These are phyloP conservation scores for Rhabdophis nuchalis DNA, from an alignment of 2,797 vertebrate species.

Conservation along the genomic window DNA sequence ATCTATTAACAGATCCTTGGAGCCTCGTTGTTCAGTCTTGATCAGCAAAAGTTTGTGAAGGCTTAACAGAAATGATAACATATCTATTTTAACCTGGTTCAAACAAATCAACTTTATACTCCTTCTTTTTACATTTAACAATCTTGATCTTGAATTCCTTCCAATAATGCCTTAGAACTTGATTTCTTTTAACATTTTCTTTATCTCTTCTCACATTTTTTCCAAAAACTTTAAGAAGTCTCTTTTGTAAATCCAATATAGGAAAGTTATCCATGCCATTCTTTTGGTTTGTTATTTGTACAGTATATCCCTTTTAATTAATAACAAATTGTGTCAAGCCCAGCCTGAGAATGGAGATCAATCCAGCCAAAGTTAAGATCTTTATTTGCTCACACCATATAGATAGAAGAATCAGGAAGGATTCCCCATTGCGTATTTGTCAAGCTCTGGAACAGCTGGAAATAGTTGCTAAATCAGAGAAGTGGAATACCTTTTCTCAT, in stretches of 20 bases:
- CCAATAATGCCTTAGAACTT: not conserved
- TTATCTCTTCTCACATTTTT: not conserved
- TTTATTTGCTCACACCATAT: not conserved
- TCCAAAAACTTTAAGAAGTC: not conserved
- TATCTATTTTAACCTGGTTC: not conserved
- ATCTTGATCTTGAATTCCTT: not conserved
- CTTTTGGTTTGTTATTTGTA: not conserved
- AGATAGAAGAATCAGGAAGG: not conserved
- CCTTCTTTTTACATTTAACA: not conserved
- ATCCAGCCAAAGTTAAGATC: not conserved
- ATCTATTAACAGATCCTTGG: not conserved
- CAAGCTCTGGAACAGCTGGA: not conserved
- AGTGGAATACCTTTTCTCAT: not conserved
- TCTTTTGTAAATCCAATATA: not conserved
- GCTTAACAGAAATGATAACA: not conserved
- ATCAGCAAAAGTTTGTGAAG: not conserved
- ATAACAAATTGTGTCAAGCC: not conserved
- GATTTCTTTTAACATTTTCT: not conserved
- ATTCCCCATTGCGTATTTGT: not conserved
- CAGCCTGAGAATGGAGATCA: not conserved
- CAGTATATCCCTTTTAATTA: not conserved
- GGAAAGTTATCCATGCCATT: not conserved
- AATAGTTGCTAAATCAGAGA: not conserved
- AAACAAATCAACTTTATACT: not conserved
- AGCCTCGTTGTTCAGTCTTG: not conserved